Evolutionary conservation across 2,888 invertebrate species (phyloP), one percentile per base, ranked within the genome.

Genomic region (Acanthopleura granulata): DNA sequence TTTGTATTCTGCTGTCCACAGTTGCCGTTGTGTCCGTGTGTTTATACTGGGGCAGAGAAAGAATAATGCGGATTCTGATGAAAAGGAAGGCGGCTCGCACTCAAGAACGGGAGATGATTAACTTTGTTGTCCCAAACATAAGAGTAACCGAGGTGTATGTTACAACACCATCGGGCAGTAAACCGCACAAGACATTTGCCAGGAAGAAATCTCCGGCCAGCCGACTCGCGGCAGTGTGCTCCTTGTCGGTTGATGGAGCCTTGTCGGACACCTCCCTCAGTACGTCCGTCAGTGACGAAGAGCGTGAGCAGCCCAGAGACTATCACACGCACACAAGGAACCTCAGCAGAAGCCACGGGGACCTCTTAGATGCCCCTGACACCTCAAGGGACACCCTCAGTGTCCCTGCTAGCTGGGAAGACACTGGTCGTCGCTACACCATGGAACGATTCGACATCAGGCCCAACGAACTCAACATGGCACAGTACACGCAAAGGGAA

Each of bases 361-460:
- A 57, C 22, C 22, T 57, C 18, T 22, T 57, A 9, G 40, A 40
- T 40, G 40, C 4, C 9, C 9, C 40, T 6, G 40, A 40, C 40
- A 40, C 40, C 40, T 9, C 9, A 3, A 40, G 57, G 9, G 40
- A 40, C 40, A 40, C 40, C 40, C 40, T 40, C 40, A 40, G 57
- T 57, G 18, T 22, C 12, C 3, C 57, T 22, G 57, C 18, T 12
- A 57, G n/a, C 18, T 57, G n/a, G 18, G 22, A 57, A n/a, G 57
- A 25, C 66, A 22, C 27, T 66, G 18, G 16, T 27, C 22, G 66
- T 3, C 66, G 66, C 22, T 27, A 66, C 29, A 66, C 66, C 22
- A 66, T 66, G 66, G 66, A 66, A 27, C 66, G 66, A 16, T 66
- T 66, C 29, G 66, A 66, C 66, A 66, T 66, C 25, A 22, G 25